Evolutionary conservation across 2,888 invertebrate genomes (phyloP).

Genomic region (Frankliniella intonsa): DNA sequence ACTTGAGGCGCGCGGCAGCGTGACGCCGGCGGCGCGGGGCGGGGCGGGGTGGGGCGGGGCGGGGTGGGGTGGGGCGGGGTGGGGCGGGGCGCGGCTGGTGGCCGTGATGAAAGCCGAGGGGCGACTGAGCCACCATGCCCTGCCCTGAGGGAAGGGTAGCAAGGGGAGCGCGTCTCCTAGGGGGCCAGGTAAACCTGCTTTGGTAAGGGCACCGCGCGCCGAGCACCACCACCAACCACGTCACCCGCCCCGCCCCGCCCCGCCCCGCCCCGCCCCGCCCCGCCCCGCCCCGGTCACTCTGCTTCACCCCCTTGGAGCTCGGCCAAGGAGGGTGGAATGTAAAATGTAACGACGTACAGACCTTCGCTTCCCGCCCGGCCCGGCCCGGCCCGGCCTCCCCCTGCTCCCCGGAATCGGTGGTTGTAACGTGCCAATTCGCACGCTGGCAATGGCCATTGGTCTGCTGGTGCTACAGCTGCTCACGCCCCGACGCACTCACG

Average conservation of each 20-base stretch:
- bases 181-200: too few species aligned
- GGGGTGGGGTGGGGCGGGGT: neutral
- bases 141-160: too few species aligned
- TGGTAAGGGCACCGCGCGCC: neutral
- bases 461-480: neutral
- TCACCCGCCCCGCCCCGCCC: too few species aligned
- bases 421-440: conserved; percentile 22
- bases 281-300: neutral
- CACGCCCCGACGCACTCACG: too few species aligned
- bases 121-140: too few species aligned
- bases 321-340: conserved; percentile 17
- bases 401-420: neutral
- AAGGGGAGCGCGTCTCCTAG: too few species aligned
- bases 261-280: too few species aligned
- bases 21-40: neutral
- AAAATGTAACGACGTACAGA: conserved; percentile 15
- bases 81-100: too few species aligned
- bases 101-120: too few species aligned
- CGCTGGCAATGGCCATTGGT: neutral
- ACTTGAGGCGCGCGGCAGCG: neutral
- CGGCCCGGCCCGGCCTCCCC: neutral
- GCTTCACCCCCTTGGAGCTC: neutral
- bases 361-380: neutral
- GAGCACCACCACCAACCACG: neutral
- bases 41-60: neutral